A percentile compares a stretch with the other conserved stretches of the same genome.
Conservation (phyloP, 1,140 invertebrate genomes). For the Drosophila littoralis region DNA sequence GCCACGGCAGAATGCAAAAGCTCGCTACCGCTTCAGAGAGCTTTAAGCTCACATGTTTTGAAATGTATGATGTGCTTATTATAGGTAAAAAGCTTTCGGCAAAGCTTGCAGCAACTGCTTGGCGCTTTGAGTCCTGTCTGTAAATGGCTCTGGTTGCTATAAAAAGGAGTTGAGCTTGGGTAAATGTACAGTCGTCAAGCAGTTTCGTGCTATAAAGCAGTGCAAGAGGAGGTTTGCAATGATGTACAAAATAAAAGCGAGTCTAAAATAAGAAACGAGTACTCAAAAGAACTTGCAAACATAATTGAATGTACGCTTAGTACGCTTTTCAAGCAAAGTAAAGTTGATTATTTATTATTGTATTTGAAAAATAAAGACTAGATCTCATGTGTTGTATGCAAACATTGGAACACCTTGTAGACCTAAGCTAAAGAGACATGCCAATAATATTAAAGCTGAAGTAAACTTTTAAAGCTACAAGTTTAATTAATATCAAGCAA, state of each 20-base stretch:
- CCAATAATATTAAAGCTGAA: too few relatives aligned
- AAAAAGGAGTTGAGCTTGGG: slow-evolving; percentile 3
- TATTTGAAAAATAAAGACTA: too few relatives aligned
- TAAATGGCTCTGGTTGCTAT: slow-evolving; percentile 6
- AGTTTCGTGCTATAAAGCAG: slow-evolving; percentile 31
- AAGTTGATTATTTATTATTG: too few relatives aligned
- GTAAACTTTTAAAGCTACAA: not conserved
- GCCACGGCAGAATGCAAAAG: not conserved
- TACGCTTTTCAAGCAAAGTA: too few relatives aligned
- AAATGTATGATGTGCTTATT: not conserved
- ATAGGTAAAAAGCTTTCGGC: not conserved
- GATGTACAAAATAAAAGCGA: not conserved
- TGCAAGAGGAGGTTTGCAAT: slow-evolving; percentile 9
- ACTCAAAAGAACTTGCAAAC: not conserved
- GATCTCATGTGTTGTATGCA: not conserved
- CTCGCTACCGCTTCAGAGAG: not conserved
- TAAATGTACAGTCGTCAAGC: not conserved
- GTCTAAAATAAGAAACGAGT: not conserved
- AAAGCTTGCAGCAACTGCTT: not conserved
- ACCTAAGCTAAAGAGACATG: too few relatives aligned
- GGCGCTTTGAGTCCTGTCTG: not conserved
- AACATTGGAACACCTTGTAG: not conserved
- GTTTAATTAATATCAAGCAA: not conserved
- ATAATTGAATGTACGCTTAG: too few relatives aligned
- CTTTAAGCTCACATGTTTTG: not conserved